Evolutionary conservation across 2,113 vertebrate species (phyloP).

Genomic region (Corythornis cristatus): DNA sequence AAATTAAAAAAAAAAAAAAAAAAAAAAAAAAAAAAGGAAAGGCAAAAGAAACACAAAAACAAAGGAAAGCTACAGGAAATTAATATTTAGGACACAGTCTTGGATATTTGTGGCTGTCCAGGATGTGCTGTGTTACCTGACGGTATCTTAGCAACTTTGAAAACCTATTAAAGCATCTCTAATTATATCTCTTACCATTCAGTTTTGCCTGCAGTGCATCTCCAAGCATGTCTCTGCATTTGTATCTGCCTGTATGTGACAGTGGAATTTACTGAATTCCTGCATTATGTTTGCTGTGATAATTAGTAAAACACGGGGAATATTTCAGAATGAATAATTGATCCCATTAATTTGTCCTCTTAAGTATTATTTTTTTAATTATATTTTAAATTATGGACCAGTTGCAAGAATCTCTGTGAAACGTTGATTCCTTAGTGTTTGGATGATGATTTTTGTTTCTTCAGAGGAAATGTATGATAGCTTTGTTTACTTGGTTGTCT

Average conservation of each 20-base stretch:
- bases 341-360: neutral
- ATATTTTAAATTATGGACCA: neutral
- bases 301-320: neutral
- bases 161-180: slow-evolving; percentile 33
- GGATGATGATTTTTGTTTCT: neutral
- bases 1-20: no score
- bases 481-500: neutral
- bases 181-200: slow-evolving; percentile 21
- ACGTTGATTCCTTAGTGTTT: neutral
- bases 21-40: neutral
- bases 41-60: neutral
- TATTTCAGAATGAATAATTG: slow-evolving; percentile 22
- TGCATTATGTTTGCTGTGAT: neutral
- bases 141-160: slow-evolving; percentile 62
- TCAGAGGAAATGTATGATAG: neutral
- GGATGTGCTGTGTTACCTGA: neutral
- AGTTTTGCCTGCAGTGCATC: neutral
- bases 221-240: neutral
- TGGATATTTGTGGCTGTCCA: neutral
- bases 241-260: neutral
- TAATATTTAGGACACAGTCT: neutral
- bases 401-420: neutral
- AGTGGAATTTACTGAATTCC: neutral
- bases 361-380: neutral
- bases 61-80: neutral